Base-by-base conservation (phyloP, 1,140 invertebrate genomes). In the Cecropterus lyciades region DNA sequence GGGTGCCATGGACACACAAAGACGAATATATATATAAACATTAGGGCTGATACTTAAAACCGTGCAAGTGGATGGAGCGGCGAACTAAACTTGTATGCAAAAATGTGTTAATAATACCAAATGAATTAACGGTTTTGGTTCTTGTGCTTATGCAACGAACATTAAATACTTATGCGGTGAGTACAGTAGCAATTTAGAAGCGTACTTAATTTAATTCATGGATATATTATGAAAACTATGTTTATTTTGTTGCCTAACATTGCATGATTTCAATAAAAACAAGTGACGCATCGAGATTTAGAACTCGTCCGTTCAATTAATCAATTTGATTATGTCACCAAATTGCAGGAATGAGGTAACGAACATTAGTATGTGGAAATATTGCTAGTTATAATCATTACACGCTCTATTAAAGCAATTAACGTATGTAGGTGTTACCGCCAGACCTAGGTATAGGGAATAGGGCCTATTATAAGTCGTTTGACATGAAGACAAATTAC, bases 271-370 rank as follows among this genome's bases (percentile, higher is more conserved):
- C 45, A 49, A 33, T 60, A 60, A 60, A 60, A 20, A 33, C 27
- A 24, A 49, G 57, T 49, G 57, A 60, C 45, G 45, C 70, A 71
- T 72, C 63, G 69, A 71, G 53, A 74, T 73, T 74, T 53, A 46
- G 69, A 75, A 77, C 64, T 67, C 60, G 72, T 75, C 63, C 68
- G 69, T 57, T 46, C 33, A 65, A 72, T 71, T 65, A 65, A 71
- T 79, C 75, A 73, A 67, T 75, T 60, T 48, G 17, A 60, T 84
- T 84, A 77, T 75, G 64, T 79, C 71, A 81, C 60, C 49, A 63
- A 65, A 69, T 70, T 70, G 72, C 69, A 68, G 51, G 72, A 71
- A 70, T 79, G 73, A 72, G 65, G 74, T 71, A 82, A 82, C 42
- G 13, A 60, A 67, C 51, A n/a, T n/a, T n/a, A n/a, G n/a, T n/a